Evolutionary conservation across 1,140 invertebrate genomes (phyloP), one percentile per base, ranked within the genome.

Genomic region (Drosophila ananassae): DNA sequence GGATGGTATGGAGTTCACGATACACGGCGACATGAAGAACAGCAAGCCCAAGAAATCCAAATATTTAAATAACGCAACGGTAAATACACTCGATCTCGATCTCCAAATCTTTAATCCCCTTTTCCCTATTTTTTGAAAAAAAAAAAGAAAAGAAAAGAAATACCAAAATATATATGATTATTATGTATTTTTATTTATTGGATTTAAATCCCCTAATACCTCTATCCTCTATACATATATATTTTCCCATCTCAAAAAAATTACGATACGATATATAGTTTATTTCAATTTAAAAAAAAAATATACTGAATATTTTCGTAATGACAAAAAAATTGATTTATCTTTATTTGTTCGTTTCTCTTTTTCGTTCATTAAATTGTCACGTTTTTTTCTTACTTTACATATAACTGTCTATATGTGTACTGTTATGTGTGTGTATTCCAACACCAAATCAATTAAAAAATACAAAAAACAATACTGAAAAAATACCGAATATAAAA

Each of bases 1-100:
- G 7, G 97, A 97, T 91, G 97, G 96, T 47, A 97, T 97, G 95
- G 96, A 98, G 92, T 97, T 97, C 85, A 97, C 96, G 3, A 97
- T 97, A 93, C 96, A 97, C 92, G 96, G 95, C 93, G 95, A 96
- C 92, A 92, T 95, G 79, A 95, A 95, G 93, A 95, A 96, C 92
- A 95, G 95, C 92, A 93, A 95, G 84, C 69, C 91, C 82, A 95
- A 95, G 91, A 96, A 95, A 93, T 95, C 94, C 62, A 96, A 95
- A 92, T 93, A 95, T 91, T 92, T 95, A 73, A 96, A 95, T 83
- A 96, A 95, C 91, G 95, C 94, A 77, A 96, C 95, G 82, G 94
- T 95, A 72, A 94, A 73, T 87, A 87, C 55, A 77, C 47, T 59
- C 60, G 55, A 77, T 57, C 50, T 21, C 57, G 41, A 44, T 32